Evolutionary conservation across 2,888 invertebrate genomes (phyloP).

Genomic region (Phrixothrix hirtus): DNA sequence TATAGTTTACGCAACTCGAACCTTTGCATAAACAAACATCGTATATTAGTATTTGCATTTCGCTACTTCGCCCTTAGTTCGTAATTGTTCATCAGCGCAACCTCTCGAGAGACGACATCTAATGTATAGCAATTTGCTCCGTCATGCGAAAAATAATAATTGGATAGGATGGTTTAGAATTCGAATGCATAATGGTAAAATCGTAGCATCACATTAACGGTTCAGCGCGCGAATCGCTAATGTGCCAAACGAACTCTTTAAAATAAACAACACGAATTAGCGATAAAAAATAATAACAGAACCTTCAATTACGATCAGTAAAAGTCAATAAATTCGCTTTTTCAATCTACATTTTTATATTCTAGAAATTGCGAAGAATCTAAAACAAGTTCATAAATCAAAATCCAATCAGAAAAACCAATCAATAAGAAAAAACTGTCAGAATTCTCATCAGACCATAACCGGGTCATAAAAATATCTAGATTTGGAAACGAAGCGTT

Average conservation of each 20-base stretch:
- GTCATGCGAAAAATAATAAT: slow-evolving; percentile 43
- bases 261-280: slow-evolving; percentile 21
- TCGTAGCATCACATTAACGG: slow-evolving; percentile 30
- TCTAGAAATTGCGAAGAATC: slow-evolving; percentile 18
- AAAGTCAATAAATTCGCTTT: slow-evolving; percentile 17
- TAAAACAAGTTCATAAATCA: slow-evolving; percentile 32
- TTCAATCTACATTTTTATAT: slow-evolving; percentile 22
- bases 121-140: slow-evolving; percentile 38
- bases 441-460: slow-evolving; percentile 25
- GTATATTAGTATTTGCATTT: slow-evolving; percentile 29
- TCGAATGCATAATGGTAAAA: slow-evolving; percentile 24
- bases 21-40: slow-evolving; percentile 29
- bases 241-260: slow-evolving; percentile 10
- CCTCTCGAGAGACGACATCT: slow-evolving; percentile 23
- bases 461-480: slow-evolving; percentile 30
- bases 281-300: slow-evolving; percentile 12
- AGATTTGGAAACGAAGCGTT: slow-evolving; percentile 27
- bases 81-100: slow-evolving; percentile 28
- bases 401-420: slow-evolving; percentile 34
- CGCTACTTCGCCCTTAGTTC: slow-evolving; percentile 14
- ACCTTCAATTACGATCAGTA: slow-evolving; percentile 3
- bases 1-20: slow-evolving; percentile 30
- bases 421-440: slow-evolving; percentile 28
- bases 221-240: slow-evolving; percentile 22
- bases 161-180: slow-evolving; percentile 40